Base-by-base conservation (phyloP, 2,888 invertebrate genomes). In the Cenopis cana region DNA sequence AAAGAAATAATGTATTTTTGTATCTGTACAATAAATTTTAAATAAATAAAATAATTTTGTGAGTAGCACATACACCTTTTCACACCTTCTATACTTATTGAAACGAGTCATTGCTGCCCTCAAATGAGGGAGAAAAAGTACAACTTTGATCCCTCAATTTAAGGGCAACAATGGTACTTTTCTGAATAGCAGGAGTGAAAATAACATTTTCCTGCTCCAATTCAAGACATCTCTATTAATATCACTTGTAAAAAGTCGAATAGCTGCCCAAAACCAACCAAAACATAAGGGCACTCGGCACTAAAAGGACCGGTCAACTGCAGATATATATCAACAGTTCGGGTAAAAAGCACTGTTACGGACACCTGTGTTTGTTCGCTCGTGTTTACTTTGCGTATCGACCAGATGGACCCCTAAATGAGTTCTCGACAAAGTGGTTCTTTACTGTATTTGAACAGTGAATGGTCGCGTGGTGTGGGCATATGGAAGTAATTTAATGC, bases 341-440 rank as follows among this genome's bases (percentile, higher is more conserved):
- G 49, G 50, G 57, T 50, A 59, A 66, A 56, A n/a, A 17, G 20
- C 49, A 14, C 46, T 59, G 67, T 68, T 50, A 38, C 67, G 20
- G 67, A 68, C 67, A 68, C 67, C 67, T 68, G 67, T 68, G 59
- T 68, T 59, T 68, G 38, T 55, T n/a, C 29, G 33, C 49, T 6
- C 64, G 20, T 68, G 57, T 68, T 68, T 68, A 59, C 67, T 24
- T 50, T 33, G 6, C 38, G 11, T 50, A 29, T 55, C 14, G 55
- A 24, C 29, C 29, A 17, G n/a, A 36, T 36, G 18, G 38, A 59
- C 57, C 20, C 57, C 18, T 38, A 59, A 59, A 55, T 55, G 55
- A 50, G 9, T 24, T 1, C 57, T 59, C 20, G 36, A 12, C 36
- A 36, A 38, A 38, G 38, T 2, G 5, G 33, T 18, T 38, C 33